Base-by-base conservation (phyloP, 2,888 invertebrate species). In the Pristionchus arcanus region DNA sequence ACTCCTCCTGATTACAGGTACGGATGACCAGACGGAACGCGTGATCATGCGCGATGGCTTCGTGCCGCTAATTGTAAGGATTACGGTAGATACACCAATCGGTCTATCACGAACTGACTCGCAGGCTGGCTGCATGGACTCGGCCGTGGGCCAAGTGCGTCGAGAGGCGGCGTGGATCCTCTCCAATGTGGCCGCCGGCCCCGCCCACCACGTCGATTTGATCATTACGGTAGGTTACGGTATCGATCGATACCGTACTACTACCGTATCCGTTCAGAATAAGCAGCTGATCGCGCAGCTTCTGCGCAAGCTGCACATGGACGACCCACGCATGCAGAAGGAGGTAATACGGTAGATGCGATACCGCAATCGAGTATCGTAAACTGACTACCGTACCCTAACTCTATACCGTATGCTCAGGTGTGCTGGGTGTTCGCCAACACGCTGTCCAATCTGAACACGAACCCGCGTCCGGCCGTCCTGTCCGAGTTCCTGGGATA, bases 131-230 rank as follows among this genome's bases (percentile, higher is more conserved):
- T 31, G 31, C 34, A 53, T 88, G n/a, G 63, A 59, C 13, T 88
- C 42, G 34, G 4, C 77, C 11, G 49, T 31, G 4, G 16, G n/a
- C 13, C 81, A 89, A 63, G 84, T 89, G 34, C 81, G 59, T 28
- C 81, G 89, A 1, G 89, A 89, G 68, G 89, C 89, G 16, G 89
- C 89, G 15, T 89, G 89, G 89, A 89, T 84, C 31, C 59, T 89
- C 34, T 83, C 83, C 59, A 89, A 89, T 31, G n/a, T 89, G 66
- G 89, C 89, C 34, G 84, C 89, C 37, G 89, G 89, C 19, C 84
- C 89, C 21, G 21, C 89, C 42, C 28, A 55, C 5, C 89, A 89
- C 84, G 42, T 89, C 66, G 66, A 89, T 42, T 63, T 88, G 13
- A n/a, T 77, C 5, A 21, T 42, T 37, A 77, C 42, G 42, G 74